Conservation (phyloP, 1,140 invertebrate species). For the Mizuhopecten yessoensis region DNA sequence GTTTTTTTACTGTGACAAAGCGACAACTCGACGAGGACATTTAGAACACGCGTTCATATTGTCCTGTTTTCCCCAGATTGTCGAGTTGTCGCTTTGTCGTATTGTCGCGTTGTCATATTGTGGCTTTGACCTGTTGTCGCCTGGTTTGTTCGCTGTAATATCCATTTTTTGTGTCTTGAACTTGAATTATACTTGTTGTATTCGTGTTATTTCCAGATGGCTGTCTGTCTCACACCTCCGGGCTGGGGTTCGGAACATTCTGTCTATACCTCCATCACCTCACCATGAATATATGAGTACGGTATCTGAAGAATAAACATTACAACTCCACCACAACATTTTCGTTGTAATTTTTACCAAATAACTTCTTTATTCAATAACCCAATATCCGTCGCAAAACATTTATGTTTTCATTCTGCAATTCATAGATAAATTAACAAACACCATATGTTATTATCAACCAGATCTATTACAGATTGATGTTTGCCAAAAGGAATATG, state of each 20-base stretch:
- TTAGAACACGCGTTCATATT: neutral
- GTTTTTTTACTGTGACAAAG: too few relatives aligned
- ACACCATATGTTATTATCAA: too few relatives aligned
- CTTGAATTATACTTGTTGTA: neutral
- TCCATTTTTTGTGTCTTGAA: neutral
- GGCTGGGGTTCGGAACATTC: slow-evolving; percentile 62
- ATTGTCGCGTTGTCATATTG: neutral
- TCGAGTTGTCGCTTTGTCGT: neutral
- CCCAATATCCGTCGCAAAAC: too few relatives aligned
- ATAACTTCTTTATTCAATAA: too few relatives aligned
- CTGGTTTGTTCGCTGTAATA: neutral
- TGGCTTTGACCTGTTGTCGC: neutral
- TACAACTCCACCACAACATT: too few relatives aligned
- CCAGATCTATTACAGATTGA: too few relatives aligned
- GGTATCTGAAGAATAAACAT: too few relatives aligned
- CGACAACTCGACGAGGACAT: neutral
- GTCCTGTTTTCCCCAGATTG: neutral
- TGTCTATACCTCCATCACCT: slow-evolving; percentile 60
- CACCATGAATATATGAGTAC: slow-evolving; percentile 56
- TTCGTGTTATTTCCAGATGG: slow-evolving; percentile 71
- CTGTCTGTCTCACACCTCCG: slow-evolving; percentile 68
- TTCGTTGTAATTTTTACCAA: too few relatives aligned
- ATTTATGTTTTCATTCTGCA: too few relatives aligned
- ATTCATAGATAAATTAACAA: too few relatives aligned
- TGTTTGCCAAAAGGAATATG: too few relatives aligned